A percentile compares a stretch with the other conserved stretches of the same genome.
phyloP scores from a whole-genome alignment of 2,888 invertebrate species.

The Hymenopus coronatus region DNA sequence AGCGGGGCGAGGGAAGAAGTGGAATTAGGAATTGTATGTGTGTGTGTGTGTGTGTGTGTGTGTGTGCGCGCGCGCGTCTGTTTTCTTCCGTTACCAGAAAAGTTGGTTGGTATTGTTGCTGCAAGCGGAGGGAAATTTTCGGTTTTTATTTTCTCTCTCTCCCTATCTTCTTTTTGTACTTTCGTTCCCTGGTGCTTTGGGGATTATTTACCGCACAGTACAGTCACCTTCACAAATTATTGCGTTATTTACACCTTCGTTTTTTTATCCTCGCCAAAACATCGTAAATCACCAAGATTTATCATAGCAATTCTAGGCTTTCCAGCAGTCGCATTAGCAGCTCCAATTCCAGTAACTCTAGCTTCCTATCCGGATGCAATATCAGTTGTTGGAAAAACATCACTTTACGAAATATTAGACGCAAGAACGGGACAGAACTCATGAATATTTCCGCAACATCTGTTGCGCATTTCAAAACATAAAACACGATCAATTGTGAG shows the following conservation, averaged over 20 bases:
- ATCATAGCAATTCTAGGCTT: background rate
- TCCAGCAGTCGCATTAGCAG: background rate
- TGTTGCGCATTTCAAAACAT: no score
- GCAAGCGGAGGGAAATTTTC: background rate
- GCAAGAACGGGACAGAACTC: no score
- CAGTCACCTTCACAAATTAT: background rate
- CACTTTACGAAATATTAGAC: no score
- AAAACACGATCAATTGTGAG: no score
- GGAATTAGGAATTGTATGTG: background rate
- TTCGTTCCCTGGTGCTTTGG: background rate
- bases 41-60: no score
- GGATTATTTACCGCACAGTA: background rate
- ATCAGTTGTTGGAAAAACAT: no score
- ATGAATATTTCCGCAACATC: no score
- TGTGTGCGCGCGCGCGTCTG: background rate
- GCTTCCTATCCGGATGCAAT: background rate
- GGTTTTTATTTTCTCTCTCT: background rate
- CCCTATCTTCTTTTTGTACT: background rate
- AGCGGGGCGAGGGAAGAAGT: background rate
- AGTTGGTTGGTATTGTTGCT: background rate
- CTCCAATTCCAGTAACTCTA: background rate
- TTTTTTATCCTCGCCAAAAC: background rate
- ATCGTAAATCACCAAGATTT: background rate
- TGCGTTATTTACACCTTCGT: background rate
- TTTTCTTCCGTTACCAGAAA: background rate